Evolutionary conservation across 2,113 vertebrate genomes (phyloP).

Genomic region (Zosterops hypoxanthus): DNA sequence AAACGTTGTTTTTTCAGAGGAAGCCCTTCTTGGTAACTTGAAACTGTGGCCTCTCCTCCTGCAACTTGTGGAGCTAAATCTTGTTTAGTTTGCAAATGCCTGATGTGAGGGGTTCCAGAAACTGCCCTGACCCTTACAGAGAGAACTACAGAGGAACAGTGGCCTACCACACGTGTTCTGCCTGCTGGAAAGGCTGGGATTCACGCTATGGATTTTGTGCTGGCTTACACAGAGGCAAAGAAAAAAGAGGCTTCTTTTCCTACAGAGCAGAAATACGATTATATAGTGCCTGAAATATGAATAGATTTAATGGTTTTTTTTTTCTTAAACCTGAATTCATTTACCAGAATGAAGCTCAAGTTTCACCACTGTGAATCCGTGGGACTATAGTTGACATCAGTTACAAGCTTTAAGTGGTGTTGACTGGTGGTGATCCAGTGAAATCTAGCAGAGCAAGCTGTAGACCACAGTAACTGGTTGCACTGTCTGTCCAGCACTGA

Average conservation of each 20-base stretch:
- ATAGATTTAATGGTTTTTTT: neutral
- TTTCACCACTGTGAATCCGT: neutral
- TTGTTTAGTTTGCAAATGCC: neutral
- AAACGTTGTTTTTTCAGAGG: neutral
- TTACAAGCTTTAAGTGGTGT: neutral
- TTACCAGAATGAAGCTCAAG: neutral
- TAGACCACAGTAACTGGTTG: neutral
- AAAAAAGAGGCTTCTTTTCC: rapidly evolving
- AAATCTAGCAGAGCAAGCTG: neutral
- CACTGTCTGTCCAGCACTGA: neutral
- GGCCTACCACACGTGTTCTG: rapidly evolving
- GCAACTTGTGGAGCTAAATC: neutral
- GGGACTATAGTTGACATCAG: too few relatives aligned
- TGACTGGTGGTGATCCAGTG: neutral
- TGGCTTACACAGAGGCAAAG: neutral
- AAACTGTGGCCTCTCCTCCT: neutral
- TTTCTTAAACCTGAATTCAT: neutral
- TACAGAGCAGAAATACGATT: neutral
- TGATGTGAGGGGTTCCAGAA: neutral
- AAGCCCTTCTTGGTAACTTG: neutral
- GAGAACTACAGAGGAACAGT: neutral
- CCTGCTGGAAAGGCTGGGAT: neutral
- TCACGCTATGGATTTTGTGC: rapidly evolving
- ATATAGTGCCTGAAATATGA: rapidly evolving
- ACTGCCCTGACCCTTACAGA: neutral